These are phyloP conservation scores for Periparus ater DNA, from an alignment of 2,797 vertebrate species.

Conservation along the genomic window DNA sequence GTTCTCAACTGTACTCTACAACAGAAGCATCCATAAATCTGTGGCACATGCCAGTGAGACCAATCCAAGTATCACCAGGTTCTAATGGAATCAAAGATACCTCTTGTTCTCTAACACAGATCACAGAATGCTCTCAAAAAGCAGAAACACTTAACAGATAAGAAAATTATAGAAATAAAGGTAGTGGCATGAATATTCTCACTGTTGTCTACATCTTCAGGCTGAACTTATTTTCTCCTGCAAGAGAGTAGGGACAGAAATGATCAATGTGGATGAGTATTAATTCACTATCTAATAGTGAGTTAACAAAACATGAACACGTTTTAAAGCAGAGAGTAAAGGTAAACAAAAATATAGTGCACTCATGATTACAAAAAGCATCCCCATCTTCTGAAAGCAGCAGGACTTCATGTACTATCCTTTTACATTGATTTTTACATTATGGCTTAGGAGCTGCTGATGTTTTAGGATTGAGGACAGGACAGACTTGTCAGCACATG, in stretches of 20 bases:
- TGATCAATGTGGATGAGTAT: background rate
- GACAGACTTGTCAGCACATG: background rate
- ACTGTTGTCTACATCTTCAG: background rate
- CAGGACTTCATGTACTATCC: background rate
- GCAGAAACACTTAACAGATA: background rate
- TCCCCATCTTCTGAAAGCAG: background rate
- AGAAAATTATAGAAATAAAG: background rate
- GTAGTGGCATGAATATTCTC: background rate
- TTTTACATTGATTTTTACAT: background rate
- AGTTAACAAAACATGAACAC: background rate
- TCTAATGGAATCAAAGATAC: background rate
- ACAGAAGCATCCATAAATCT: background rate
- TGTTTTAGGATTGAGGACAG: background rate
- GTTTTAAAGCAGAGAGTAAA: background rate
- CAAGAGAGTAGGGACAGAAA: background rate
- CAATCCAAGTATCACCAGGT: background rate
- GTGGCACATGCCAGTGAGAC: background rate
- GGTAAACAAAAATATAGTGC: background rate
- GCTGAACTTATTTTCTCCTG: background rate
- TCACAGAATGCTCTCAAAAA: background rate
- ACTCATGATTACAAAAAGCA: background rate
- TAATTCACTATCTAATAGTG: background rate
- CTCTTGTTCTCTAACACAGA: background rate
- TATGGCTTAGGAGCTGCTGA: background rate
- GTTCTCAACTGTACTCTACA: background rate